Base-by-base conservation (phyloP, 2,888 invertebrate species). In the Pyrgus malvae region DNA sequence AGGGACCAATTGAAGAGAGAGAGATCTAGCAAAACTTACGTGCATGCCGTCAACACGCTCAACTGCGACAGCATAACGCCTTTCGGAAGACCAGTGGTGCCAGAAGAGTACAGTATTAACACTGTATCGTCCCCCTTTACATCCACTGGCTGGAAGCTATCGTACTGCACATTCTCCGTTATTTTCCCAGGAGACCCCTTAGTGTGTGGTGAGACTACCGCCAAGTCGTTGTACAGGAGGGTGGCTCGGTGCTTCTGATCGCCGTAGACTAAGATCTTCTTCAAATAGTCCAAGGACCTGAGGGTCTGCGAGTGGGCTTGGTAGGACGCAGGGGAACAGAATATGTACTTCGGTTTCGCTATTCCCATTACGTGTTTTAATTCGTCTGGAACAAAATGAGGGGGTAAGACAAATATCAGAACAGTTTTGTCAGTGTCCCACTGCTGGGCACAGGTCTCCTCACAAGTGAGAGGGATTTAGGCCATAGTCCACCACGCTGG, bases 1-100 rank as follows among this genome's bases (percentile, higher is more conserved):
- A n/a, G n/a, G n/a, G n/a, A n/a, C n/a, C n/a, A n/a, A n/a, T n/a
- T n/a, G n/a, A n/a, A n/a, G n/a, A n/a, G n/a, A n/a, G n/a, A n/a
- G n/a, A n/a, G n/a, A n/a, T n/a, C 1, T 8, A 9, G 0, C 2
- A 0, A 37, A n/a, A 78, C 81, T 76, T 64, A 80, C 80, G 70
- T 8, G 19, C 33, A 48, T 63, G 69, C 69, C 0, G 63, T 55
- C 37, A 53, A 14, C 29, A 68, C 53, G 0, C 80, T 78, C 48
- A 83, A 75, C 70, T 94, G 92, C 2, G 93, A 91, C 37, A 94
- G 72, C 79, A 91, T 86, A 0, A 94, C 93, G 17, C 93, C 93
- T 76, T 94, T 94, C 0, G 94, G 93, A 63, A 93, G 74, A 0
- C 94, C 95, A 11, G 92, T 92, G 0, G 95, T 95, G 37, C 95